A percentile compares a stretch with the other conserved stretches of the same genome.
Evolutionary conservation across 2,113 vertebrate genomes (phyloP).

Genomic region (Albula goreensis): DNA sequence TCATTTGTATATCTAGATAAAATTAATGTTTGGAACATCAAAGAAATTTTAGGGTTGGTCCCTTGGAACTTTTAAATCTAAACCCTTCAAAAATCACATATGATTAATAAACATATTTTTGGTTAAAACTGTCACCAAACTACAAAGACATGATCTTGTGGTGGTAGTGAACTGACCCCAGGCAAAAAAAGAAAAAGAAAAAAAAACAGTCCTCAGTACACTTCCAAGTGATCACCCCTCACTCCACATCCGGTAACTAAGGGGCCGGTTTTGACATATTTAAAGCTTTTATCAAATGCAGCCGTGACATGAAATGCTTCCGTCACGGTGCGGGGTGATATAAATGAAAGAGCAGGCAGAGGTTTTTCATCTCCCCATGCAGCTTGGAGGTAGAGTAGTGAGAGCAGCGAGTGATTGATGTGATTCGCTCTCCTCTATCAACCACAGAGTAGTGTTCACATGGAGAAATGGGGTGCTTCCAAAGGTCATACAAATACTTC

Average conservation of each 20-base stretch:
- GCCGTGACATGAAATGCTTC: constrained; percentile 12
- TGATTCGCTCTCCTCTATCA: neutral
- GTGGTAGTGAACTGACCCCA: too few relatives aligned
- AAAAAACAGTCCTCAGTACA: too few relatives aligned
- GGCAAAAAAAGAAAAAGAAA: too few relatives aligned
- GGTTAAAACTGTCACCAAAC: too few relatives aligned
- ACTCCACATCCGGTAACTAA: neutral
- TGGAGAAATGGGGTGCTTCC: neutral
- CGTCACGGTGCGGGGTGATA: constrained; percentile 5
- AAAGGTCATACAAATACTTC: neutral
- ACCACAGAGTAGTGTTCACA: neutral
- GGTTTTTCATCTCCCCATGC: neutral
- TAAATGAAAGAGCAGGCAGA: constrained; percentile 11
- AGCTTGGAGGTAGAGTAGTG: neutral
- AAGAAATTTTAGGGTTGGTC: too few relatives aligned
- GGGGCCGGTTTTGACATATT: constrained; percentile 8
- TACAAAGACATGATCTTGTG: too few relatives aligned
- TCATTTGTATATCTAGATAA: too few relatives aligned
- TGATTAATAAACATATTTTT: too few relatives aligned
- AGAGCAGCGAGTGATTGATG: constrained; percentile 11
- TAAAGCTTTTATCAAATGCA: constrained; percentile 5
- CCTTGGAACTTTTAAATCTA: too few relatives aligned
- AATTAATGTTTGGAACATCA: too few relatives aligned
- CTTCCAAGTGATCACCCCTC: neutral
- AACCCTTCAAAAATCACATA: too few relatives aligned